Evolutionary conservation across 1,140 invertebrate species (phyloP).

Genomic region (Hycleus phaleratus): DNA sequence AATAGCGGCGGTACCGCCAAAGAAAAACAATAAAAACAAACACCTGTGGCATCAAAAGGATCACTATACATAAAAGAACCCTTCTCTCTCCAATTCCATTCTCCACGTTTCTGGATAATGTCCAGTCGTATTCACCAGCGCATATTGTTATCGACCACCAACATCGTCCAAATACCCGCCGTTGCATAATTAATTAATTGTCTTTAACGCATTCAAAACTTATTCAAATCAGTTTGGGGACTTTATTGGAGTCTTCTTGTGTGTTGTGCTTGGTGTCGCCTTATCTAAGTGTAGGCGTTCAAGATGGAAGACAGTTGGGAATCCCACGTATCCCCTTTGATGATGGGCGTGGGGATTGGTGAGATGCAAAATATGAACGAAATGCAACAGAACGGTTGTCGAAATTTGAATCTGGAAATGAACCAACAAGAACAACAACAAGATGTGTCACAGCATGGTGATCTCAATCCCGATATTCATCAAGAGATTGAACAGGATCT

Average conservation of each 20-base stretch:
- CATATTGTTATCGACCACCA: slow-evolving; percentile 12
- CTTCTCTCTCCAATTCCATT: not conserved
- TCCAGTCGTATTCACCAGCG: not conserved
- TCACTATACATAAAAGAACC: not conserved
- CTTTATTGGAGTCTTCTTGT: not conserved
- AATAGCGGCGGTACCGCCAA: not conserved
- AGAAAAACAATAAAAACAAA: slow-evolving; percentile 14
- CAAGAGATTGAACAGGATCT: slow-evolving; percentile 27
- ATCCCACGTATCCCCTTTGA: slow-evolving; percentile 38
- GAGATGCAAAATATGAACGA: slow-evolving; percentile 31
- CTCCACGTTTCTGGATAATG: slow-evolving; percentile 2
- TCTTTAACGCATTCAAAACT: slow-evolving; percentile 5
- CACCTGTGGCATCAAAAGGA: slow-evolving; percentile 24
- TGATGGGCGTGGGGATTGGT: slow-evolving; percentile 38
- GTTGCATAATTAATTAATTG: slow-evolving; percentile 16
- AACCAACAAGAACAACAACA: slow-evolving; percentile 12
- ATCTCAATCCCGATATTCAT: slow-evolving; percentile 27
- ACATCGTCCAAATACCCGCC: not conserved
- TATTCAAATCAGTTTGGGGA: slow-evolving; percentile 5
- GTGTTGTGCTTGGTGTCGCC: not conserved
- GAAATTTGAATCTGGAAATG: slow-evolving; percentile 22
- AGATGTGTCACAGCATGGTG: slow-evolving; percentile 17
- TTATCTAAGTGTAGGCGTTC: slow-evolving; percentile 18
- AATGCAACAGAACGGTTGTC: slow-evolving; percentile 21
- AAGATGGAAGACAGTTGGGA: slow-evolving; percentile 41